These are phyloP conservation scores for Clanis bilineata DNA, from an alignment of 2,888 invertebrate species.

Conservation along the genomic window DNA sequence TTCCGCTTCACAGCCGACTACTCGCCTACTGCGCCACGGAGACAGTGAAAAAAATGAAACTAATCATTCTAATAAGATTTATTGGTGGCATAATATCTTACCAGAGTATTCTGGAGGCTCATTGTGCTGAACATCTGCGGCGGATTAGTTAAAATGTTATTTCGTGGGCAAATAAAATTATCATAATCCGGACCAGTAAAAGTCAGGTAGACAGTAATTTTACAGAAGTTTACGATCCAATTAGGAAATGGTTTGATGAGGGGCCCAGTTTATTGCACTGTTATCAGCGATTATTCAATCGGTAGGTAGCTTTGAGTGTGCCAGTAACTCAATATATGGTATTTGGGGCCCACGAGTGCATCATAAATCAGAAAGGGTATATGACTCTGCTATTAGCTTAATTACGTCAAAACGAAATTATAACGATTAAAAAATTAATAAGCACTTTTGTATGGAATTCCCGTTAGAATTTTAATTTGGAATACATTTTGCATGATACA, in stretches of 20 bases:
- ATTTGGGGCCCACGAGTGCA: background rate
- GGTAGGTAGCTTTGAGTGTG: conserved; percentile 31
- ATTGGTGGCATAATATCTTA: background rate
- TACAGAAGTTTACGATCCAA: conserved; percentile 51
- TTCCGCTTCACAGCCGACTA: too few species aligned
- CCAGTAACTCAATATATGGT: conserved; percentile 17
- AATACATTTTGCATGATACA: background rate
- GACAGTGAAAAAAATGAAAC: background rate
- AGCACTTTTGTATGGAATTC: background rate
- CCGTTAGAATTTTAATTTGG: background rate
- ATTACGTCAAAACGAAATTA: conserved; percentile 8
- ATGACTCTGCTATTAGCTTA: conserved; percentile 7
- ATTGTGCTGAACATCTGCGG: background rate
- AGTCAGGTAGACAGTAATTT: conserved; percentile 45
- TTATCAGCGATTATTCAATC: conserved; percentile 42
- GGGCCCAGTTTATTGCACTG: conserved; percentile 47
- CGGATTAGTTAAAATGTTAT: conserved; percentile 4
- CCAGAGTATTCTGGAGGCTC: background rate
- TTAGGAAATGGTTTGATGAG: conserved; percentile 60
- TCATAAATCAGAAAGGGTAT: conserved; percentile 10
- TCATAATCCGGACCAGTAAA: conserved; percentile 47
- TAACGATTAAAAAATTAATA: background rate
- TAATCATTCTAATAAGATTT: background rate
- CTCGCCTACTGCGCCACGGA: too few species aligned
- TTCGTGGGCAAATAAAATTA: conserved; percentile 43